A percentile compares a stretch with the other conserved stretches of the same genome.
phyloP scores from a whole-genome alignment of 2,113 vertebrate genomes.

The Percina caprodes region DNA sequence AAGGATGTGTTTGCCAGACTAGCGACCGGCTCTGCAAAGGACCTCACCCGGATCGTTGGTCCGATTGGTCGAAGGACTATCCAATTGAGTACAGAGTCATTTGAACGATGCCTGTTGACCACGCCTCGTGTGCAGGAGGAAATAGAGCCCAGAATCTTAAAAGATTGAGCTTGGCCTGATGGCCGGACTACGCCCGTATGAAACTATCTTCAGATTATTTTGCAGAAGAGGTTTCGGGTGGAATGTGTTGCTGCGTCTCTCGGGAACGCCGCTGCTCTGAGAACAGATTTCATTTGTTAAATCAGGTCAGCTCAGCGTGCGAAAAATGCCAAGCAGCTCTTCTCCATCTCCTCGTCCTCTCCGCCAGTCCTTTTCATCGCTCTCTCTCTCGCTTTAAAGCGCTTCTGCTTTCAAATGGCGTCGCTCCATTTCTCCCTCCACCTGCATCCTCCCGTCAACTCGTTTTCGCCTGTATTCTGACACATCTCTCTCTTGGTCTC shows the following conservation, averaged over 20 bases:
- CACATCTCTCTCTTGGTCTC: not conserved
- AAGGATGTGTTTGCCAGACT: too few relatives aligned
- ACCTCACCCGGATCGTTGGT: too few relatives aligned
- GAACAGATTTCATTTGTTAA: constrained; percentile 57
- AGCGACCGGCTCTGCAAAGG: too few relatives aligned
- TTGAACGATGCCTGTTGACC: too few relatives aligned
- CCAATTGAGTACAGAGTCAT: too few relatives aligned
- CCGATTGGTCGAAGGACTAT: too few relatives aligned
- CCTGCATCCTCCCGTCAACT: constrained; percentile 28
- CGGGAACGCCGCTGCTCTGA: constrained; percentile 10
- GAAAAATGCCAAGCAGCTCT: constrained; percentile 48
- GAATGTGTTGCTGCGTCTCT: not conserved
- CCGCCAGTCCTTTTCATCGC: constrained; percentile 34
- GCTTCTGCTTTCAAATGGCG: constrained; percentile 46
- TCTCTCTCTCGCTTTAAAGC: constrained; percentile 17
- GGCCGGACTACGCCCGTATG: too few relatives aligned
- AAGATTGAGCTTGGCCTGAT: too few relatives aligned
- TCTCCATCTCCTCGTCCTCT: constrained; percentile 31
- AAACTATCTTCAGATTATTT: not conserved
- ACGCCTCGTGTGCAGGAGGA: too few relatives aligned
- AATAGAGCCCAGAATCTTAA: too few relatives aligned
- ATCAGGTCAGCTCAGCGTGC: constrained; percentile 39
- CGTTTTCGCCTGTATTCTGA: constrained; percentile 25
- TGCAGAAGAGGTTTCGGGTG: not conserved
- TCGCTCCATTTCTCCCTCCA: not conserved